Conservation (phyloP, 2,888 invertebrate genomes). For the Cheilosia variabilis region DNA sequence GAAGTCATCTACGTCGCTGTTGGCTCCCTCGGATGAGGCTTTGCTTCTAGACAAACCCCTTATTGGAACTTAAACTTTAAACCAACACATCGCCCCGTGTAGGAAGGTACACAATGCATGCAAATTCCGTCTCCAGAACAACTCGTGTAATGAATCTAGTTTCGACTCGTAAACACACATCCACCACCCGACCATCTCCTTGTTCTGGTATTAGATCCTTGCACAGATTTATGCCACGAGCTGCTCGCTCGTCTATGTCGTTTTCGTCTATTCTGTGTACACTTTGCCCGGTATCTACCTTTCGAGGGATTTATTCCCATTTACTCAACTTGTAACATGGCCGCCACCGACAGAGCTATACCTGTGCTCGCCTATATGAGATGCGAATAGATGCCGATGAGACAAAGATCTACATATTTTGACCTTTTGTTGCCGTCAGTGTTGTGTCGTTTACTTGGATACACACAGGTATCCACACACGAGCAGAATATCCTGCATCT, state of each 20-base stretch:
- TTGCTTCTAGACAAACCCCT: too few relatives aligned
- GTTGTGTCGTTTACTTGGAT: constrained; percentile 31
- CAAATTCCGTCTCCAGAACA: constrained; percentile 25
- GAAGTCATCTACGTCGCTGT: too few relatives aligned
- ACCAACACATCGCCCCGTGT: constrained; percentile 16
- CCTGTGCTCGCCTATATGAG: background rate
- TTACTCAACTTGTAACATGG: constrained; percentile 52
- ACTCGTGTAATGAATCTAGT: constrained; percentile 60
- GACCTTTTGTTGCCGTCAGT: constrained; percentile 57
- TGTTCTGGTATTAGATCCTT: constrained; percentile 26
- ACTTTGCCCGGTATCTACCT: constrained; percentile 44
- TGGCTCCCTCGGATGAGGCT: too few relatives aligned
- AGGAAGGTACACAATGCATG: background rate
- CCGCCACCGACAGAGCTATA: constrained; percentile 14
- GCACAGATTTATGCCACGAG: constrained; percentile 42
- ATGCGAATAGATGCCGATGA: constrained; percentile 28
- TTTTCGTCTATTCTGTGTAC: constrained; percentile 7
- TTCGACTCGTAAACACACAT: constrained; percentile 53
- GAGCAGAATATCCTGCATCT: constrained; percentile 18
- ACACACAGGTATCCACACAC: background rate
- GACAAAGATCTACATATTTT: constrained; percentile 57
- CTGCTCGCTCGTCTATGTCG: constrained; percentile 5
- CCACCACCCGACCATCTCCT: constrained; percentile 3
- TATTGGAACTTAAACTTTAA: constrained; percentile 32
- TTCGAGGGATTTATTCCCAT: constrained; percentile 57